Evolutionary conservation across 2,113 vertebrate genomes (phyloP).

Genomic region (Prochilodus magdalenae): DNA sequence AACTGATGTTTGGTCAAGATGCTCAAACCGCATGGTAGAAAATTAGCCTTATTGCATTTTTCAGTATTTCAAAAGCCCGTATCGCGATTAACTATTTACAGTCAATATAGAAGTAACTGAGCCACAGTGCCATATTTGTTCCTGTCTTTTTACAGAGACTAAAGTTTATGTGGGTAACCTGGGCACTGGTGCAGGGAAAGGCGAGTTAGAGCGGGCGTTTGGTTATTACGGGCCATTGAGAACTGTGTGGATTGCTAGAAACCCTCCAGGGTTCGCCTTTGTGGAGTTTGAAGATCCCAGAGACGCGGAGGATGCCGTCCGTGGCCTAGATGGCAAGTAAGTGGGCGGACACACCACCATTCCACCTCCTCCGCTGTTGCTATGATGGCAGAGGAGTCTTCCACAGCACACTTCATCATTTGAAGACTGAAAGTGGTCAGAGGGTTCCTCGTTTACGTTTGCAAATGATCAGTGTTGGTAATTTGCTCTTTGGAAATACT

Average conservation of each 20-base stretch:
- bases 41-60: too few species aligned
- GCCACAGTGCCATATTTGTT: constrained; percentile 3
- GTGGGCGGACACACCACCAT: constrained; percentile 51
- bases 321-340: constrained; percentile 85
- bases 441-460: constrained; percentile 8
- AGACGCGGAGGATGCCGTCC: constrained; percentile 85
- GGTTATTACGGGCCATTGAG: constrained; percentile 88
- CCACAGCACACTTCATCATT: not conserved
- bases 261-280: constrained; percentile 89
- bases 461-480: not conserved
- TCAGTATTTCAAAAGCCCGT: too few species aligned
- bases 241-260: constrained; percentile 90
- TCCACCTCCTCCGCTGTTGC: not conserved
- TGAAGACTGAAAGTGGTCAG: not conserved
- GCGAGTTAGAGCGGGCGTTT: constrained; percentile 88
- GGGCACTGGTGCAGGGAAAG: constrained; percentile 87
- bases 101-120: not conserved
- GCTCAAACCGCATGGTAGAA: too few species aligned
- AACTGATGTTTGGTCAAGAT: not conserved
- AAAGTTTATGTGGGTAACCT: constrained; percentile 91
- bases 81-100: not conserved
- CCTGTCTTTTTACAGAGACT: constrained; percentile 75
- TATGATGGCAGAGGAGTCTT: constrained; percentile 11
- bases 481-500: constrained; percentile 48
- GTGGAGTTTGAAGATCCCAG: constrained; percentile 86